Evolutionary conservation across 2,113 vertebrate species (phyloP).

Genomic region (Triplophysa rosa): DNA sequence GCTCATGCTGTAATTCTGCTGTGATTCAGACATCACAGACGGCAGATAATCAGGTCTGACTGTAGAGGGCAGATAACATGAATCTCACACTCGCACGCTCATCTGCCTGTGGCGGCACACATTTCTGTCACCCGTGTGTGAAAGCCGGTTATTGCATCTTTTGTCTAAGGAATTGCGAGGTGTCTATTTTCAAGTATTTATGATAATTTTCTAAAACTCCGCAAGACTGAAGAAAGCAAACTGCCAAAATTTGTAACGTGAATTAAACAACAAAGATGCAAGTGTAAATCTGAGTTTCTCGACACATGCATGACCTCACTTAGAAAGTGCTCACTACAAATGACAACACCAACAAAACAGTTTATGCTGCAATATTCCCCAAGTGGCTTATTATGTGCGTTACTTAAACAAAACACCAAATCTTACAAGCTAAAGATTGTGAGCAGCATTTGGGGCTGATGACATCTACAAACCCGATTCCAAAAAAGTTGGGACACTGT

Average conservation of each 20-base stretch:
- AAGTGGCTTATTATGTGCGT: too few relatives aligned
- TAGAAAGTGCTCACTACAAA: too few relatives aligned
- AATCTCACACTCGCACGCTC: background rate
- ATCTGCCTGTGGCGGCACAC: background rate
- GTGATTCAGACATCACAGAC: constrained; percentile 19
- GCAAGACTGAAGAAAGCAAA: background rate
- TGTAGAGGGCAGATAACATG: background rate
- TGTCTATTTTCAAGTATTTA: background rate
- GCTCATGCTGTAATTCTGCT: constrained; percentile 10
- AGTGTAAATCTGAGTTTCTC: too few relatives aligned
- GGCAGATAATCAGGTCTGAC: constrained; percentile 26
- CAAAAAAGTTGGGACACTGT: too few relatives aligned
- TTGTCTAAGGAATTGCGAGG: background rate
- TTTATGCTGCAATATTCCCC: too few relatives aligned
- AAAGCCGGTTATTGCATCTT: background rate
- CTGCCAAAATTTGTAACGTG: background rate
- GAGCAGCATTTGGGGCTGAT: too few relatives aligned
- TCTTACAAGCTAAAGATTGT: too few relatives aligned
- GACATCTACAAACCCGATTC: too few relatives aligned
- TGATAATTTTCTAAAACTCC: background rate
- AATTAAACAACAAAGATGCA: background rate
- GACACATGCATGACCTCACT: too few relatives aligned
- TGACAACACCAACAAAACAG: background rate
- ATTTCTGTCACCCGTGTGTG: background rate
- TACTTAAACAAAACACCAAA: too few relatives aligned